Base-by-base conservation (phyloP, 2,888 invertebrate species). In the Drosophila flavopinicola region DNA sequence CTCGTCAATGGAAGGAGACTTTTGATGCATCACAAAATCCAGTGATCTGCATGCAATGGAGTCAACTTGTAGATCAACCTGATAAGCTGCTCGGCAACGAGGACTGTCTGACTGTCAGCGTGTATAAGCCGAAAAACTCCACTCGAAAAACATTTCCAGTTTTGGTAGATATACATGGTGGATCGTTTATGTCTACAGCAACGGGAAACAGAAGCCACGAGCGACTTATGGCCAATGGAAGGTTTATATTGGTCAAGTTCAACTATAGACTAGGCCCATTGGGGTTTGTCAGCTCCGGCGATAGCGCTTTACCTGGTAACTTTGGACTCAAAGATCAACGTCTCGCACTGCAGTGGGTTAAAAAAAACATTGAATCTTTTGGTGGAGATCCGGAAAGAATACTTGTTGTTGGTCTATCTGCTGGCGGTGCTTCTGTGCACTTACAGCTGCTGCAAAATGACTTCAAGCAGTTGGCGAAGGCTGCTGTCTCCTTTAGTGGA, bases 271-370 rank as follows among this genome's bases (percentile, higher is more conserved):
- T 95, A n/a, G 95, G 95, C 35, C 94, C 94, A 0, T 85, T 95
- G 57, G 95, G 96, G 39, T 96, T 96, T 88, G 90, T 95, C 0
- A 95, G 95, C 83, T 95, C 95, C 0, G 95, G 94, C 37, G 95
- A 96, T 75, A 92, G 93, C 1, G 86, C 92, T 1, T 91, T 94
- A 0, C 94, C 96, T 0, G 77, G 77, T 0, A 78, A 78, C 54
- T 60, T 35, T 29, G 77, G 77, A 0, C 10, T 78, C 0, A 78
- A 78, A 24, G 77, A 78, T 45, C 77, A 78, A 17, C 70, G 82
- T 0, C 35, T 78, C 27, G 77, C 78, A 0, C 17, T 77, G 6
- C 52, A 42, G 0, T 78, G 77, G 77, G 69, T 78, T 10, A 77
- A 37, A 20, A 1, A 49, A 0, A 60, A 78, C 11, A 80, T 78